Evolutionary conservation across 35 echinoderm and acorn worm species (phyloP), one percentile per base, ranked within the genome.

Genomic region (Lytechinus pictus): DNA sequence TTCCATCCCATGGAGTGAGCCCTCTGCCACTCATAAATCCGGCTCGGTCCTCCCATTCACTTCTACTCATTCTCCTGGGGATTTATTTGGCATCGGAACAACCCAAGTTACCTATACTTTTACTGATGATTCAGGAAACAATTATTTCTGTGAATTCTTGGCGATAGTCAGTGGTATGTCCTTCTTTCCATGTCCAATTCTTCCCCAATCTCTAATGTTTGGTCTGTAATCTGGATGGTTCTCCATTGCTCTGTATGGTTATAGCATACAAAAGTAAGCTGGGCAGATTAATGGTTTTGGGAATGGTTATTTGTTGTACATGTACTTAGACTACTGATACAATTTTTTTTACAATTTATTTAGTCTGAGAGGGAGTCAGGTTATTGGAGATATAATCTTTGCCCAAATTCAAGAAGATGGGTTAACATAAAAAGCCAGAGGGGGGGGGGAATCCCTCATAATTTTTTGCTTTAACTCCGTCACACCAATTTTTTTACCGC

Each of bases 1-100:
- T n/a, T 9, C 86, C 19, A 53, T 96, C 53, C 87, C 93, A 28
- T 96, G 96, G 96, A 96, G 93, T 29, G 96, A 94, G 79, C 96
- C 93, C 55, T 90, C 92, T 9, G 96, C 93, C 9, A 27, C 55
- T 10, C 93, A 96, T 87, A 96, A 94, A 71, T 79, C 79, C 55
- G 98, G 97, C 6, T 72, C 86, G 8, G 9, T 0, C n/a, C 52
- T 95, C 7, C 27, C 27, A 7, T 72, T 51, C 24, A 72, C 52
- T 10, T 86, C 94, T 24, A 93, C 90, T n/a, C 54, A 61, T 52
- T 6, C 12, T 11, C 93, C 93, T 33, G 96, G 96, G 21, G 29
- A 89, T 61, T 10, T 12, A 27, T 96, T 96, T 28, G 9, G 51
- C 57, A 86, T 94, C 29, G 96, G 96, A 7, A 55, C 86, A 51